phyloP scores from a whole-genome alignment of 2,888 invertebrate genomes.

The Mimachlamys varia region DNA sequence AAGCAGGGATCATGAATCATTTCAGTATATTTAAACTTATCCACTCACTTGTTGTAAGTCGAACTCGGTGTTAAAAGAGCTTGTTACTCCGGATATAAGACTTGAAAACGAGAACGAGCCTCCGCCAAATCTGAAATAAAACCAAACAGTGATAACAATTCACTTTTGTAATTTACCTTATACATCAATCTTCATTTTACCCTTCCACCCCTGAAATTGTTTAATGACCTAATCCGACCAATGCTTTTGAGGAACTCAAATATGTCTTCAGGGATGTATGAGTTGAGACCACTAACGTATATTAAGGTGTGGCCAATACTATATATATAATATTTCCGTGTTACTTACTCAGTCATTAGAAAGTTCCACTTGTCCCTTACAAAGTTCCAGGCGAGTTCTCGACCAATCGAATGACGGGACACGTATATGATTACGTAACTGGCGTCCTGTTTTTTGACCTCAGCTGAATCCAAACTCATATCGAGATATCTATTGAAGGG shows the following conservation, averaged over 20 bases:
- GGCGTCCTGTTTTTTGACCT: constrained; percentile 74
- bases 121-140: constrained; percentile 71
- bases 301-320: too few relatives aligned
- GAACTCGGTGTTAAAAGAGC: constrained; percentile 88
- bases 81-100: constrained; percentile 89
- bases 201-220: too few relatives aligned
- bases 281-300: too few relatives aligned
- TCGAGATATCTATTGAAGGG: constrained; percentile 66
- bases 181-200: too few relatives aligned
- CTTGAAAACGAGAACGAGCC: constrained; percentile 86
- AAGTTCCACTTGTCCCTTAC: constrained; percentile 83
- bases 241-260: too few relatives aligned
- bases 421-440: constrained; percentile 67
- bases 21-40: too few relatives aligned
- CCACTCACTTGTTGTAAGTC: constrained; percentile 88
- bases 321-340: background rate
- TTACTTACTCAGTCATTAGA: constrained; percentile 84
- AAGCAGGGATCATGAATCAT: too few relatives aligned
- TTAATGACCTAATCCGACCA: too few relatives aligned
- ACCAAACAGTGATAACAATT: background rate
- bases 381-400: constrained; percentile 75
- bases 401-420: constrained; percentile 69
- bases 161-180: too few relatives aligned
- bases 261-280: too few relatives aligned
- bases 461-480: constrained; percentile 61